These are phyloP conservation scores for Cistogaster globosa DNA, from an alignment of 2,888 invertebrate species.

Conservation along the genomic window DNA sequence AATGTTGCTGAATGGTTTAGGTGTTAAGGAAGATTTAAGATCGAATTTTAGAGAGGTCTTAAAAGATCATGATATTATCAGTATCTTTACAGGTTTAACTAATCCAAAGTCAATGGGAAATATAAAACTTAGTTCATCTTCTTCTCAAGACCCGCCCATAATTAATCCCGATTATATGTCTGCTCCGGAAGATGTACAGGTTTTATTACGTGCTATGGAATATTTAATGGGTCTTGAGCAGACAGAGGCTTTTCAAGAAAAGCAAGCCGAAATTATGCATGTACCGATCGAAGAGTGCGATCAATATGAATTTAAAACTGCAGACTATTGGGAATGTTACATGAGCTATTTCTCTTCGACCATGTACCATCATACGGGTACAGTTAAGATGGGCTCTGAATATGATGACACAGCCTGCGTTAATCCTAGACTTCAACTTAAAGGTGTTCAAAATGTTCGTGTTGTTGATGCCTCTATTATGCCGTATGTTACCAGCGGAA, in stretches of 20 bases:
- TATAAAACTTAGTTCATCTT: slow-evolving; percentile 83
- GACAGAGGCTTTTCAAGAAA: slow-evolving; percentile 81
- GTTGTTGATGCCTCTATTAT: slow-evolving; percentile 92
- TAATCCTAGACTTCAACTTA: slow-evolving; percentile 83
- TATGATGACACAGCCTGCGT: slow-evolving; percentile 84
- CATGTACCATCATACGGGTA: slow-evolving; percentile 88
- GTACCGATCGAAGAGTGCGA: slow-evolving; percentile 77
- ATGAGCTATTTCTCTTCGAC: slow-evolving; percentile 86
- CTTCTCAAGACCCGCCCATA: slow-evolving; percentile 84
- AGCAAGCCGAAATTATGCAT: slow-evolving; percentile 76
- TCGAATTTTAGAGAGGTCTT: no score
- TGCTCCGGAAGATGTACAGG: slow-evolving; percentile 85
- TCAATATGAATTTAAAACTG: slow-evolving; percentile 71
- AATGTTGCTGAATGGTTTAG: no score
- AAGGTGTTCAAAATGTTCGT: slow-evolving; percentile 86
- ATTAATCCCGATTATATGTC: slow-evolving; percentile 88
- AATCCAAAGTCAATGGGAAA: slow-evolving; percentile 82
- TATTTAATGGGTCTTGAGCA: slow-evolving; percentile 78
- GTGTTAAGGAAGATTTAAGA: no score
- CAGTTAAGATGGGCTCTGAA: slow-evolving; percentile 88
- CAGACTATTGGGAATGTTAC: slow-evolving; percentile 87
- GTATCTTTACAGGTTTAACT: slow-evolving; percentile 73
- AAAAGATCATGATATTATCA: slow-evolving; percentile 54
- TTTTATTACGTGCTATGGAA: slow-evolving; percentile 84
- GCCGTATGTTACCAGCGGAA: slow-evolving; percentile 90